Conservation (phyloP, 2,888 invertebrate species). For the Cyrtodaria siliqua region DNA sequence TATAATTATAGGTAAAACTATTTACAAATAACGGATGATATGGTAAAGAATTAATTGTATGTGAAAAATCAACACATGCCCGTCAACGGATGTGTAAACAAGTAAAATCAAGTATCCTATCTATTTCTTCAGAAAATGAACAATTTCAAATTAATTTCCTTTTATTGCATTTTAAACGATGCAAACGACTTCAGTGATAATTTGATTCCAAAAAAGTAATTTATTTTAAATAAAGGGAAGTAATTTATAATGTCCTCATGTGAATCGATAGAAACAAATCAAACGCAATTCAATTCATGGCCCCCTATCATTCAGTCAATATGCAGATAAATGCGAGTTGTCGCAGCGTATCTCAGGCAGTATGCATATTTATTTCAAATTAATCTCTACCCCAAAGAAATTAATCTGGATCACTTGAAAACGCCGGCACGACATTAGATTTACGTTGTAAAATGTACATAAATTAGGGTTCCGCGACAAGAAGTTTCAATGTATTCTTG, state of each 20-base stretch:
- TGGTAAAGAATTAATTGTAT: too few relatives aligned
- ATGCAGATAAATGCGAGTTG: background rate
- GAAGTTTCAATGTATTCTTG: conserved; percentile 33
- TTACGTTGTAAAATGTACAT: conserved; percentile 47
- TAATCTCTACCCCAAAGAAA: conserved; percentile 49
- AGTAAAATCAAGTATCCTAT: too few relatives aligned
- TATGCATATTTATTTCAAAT: conserved; percentile 50
- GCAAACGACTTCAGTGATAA: too few relatives aligned
- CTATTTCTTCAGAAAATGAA: too few relatives aligned
- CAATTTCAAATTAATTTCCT: background rate
- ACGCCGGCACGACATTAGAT: conserved; percentile 39
- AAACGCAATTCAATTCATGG: conserved; percentile 7
- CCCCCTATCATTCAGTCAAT: conserved; percentile 18
- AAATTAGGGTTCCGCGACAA: conserved; percentile 51
- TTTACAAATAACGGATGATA: too few relatives aligned
- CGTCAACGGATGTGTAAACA: too few relatives aligned
- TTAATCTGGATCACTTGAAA: conserved; percentile 55
- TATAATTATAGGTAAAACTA: too few relatives aligned
- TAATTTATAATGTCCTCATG: conserved; percentile 7
- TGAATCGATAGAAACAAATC: conserved; percentile 3
- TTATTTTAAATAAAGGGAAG: too few relatives aligned
- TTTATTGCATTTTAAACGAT: background rate
- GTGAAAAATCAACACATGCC: too few relatives aligned
- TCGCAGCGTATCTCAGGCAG: conserved; percentile 17
- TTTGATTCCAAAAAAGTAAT: too few relatives aligned